These are phyloP conservation scores for Rhagonycha fulva DNA, from an alignment of 2,888 invertebrate genomes.

Conservation along the genomic window DNA sequence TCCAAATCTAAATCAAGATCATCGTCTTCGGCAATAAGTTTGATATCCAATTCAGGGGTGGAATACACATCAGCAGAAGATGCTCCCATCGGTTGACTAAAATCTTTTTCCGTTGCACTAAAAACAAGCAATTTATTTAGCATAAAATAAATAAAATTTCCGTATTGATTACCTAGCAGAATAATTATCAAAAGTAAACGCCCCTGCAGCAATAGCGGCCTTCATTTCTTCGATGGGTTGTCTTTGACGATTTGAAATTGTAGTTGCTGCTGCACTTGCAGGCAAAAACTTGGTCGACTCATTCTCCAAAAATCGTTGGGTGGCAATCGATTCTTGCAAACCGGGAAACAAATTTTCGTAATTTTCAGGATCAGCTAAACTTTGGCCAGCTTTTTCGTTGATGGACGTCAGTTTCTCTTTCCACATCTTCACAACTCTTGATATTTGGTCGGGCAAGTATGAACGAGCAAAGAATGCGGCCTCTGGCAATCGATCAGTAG, in stretches of 20 bases:
- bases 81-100: conserved; percentile 8
- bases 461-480: conserved; percentile 98
- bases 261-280: conserved; percentile 61
- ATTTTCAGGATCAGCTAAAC: conserved; percentile 91
- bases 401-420: conserved; percentile 75
- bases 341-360: conserved; percentile 97
- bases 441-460: conserved; percentile 91
- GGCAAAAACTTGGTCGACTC: conserved; percentile 58
- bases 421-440: conserved; percentile 87
- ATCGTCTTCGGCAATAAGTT: conserved; percentile 50
- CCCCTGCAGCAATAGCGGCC: conserved; percentile 60
- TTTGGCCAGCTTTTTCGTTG: conserved; percentile 91
- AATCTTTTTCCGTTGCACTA: conserved; percentile 37
- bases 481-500: conserved; percentile 89
- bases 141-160: not conserved
- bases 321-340: conserved; percentile 70
- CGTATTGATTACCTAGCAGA: not conserved
- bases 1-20: conserved; percentile 86
- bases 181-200: conserved; percentile 49
- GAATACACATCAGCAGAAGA: not conserved
- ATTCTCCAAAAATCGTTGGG: conserved; percentile 67
- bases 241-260: conserved; percentile 67
- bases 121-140: not conserved
- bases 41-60: not conserved
- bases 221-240: conserved; percentile 74